Base-by-base conservation (phyloP, 1,140 invertebrate genomes). In the Drosophila pectinifera region DNA sequence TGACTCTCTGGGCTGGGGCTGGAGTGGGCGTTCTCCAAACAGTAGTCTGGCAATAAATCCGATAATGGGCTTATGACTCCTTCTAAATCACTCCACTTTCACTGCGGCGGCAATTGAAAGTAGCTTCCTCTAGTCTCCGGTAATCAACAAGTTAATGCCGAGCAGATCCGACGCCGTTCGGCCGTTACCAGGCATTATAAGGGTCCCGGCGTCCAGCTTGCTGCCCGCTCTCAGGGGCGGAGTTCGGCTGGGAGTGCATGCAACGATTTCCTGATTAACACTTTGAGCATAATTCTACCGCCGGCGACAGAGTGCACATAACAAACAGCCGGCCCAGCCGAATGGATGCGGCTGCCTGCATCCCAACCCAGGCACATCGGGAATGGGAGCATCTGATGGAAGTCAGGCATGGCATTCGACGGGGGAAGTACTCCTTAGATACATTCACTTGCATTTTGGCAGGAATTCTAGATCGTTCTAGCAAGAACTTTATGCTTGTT, bases 211-310 rank as follows among this genome's bases (percentile, higher is more conserved):
- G 58, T 11, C 34, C 64, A 46, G 10, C 42, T 65, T 18, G 5
- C 18, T 20, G 49, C 31, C 34, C n/a, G 34, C 34, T 31, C 26
- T 45, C n/a, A 39, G 34, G 51, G 56, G 57, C 22, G 64, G 36
- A 53, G 61, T 67, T 69, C 65, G 48, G 41, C 13, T 45, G 0
- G 34, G 28, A 57, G 53, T 55, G 46, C 72, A 78, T 70, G 59
- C 72, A 79, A 76, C 80, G 68, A 89, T 89, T 89, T 89, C 84
- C 84, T 89, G 84, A 89, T 89, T 89, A 89, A 89, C 84, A 89
- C 84, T 89, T 89, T 89, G 73, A 84, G 85, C 77, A 89, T 90
- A 84, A 80, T 89, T 89, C 63, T 80, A 78, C 84, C 85, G 84
- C 77, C 68, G 84, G 84, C 84, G 84, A 89, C 84, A 89, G 59